Evolutionary conservation across 2,888 invertebrate species (phyloP).

Genomic region (Tipula lateralis): DNA sequence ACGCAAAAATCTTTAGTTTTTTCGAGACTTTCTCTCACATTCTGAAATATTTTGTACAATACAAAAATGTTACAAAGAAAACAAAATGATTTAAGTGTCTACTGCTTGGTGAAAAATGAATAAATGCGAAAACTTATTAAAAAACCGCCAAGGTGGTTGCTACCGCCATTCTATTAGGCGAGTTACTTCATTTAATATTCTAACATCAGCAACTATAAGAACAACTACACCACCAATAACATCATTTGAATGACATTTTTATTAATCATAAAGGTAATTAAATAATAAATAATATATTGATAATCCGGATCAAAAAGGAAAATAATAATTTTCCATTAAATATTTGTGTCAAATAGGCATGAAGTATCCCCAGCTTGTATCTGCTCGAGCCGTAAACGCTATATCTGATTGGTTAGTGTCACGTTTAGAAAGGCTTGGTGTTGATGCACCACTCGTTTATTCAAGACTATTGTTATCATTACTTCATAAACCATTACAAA

Average conservation of each 20-base stretch:
- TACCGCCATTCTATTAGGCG: background rate
- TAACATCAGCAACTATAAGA: background rate
- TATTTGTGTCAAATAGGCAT: slow-evolving; percentile 42
- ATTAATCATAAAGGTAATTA: background rate
- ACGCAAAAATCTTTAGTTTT: background rate
- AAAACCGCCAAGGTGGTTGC: slow-evolving; percentile 6
- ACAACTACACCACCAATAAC: background rate
- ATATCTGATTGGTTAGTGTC: slow-evolving; percentile 71
- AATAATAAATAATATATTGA: background rate
- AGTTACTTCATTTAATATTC: background rate
- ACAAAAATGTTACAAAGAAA: slow-evolving; percentile 9
- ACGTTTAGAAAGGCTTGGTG: slow-evolving; percentile 69
- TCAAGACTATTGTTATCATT: slow-evolving; percentile 46
- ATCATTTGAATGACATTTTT: slow-evolving; percentile 30
- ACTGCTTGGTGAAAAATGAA: slow-evolving; percentile 13
- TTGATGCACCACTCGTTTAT: slow-evolving; percentile 54
- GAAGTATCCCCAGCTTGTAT: slow-evolving; percentile 59
- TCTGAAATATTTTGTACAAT: background rate
- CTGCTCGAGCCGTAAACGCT: slow-evolving; percentile 56
- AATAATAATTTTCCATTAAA: background rate
- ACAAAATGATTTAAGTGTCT: background rate
- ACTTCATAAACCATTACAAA: slow-evolving; percentile 46
- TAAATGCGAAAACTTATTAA: slow-evolving; percentile 9
- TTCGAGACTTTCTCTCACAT: background rate
- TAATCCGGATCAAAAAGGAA: background rate